Evolutionary conservation across 1,140 invertebrate genomes (phyloP), one percentile per base, ranked within the genome.

Genomic region (Samia ricini): DNA sequence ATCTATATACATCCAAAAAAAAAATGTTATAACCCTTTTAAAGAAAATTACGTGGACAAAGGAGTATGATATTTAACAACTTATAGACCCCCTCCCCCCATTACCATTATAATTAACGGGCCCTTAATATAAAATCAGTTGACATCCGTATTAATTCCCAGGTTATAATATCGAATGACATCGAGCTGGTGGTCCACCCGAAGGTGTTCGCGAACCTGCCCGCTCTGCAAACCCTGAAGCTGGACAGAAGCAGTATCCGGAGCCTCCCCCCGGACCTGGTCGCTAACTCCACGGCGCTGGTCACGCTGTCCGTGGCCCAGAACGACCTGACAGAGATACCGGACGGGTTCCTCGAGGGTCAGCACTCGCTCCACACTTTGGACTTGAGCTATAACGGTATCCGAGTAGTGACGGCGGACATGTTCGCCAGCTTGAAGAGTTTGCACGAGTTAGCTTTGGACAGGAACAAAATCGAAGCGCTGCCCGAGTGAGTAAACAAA

Each of bases 51-150:
- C n/a, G n/a, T n/a, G n/a, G n/a, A n/a, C n/a, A n/a, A n/a, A n/a
- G 12, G n/a, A 51, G 12, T 19, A n/a, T 20, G 15, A n/a, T n/a
- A n/a, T n/a, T n/a, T n/a, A n/a, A n/a, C n/a, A n/a, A n/a, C n/a
- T n/a, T n/a, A 36, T 15, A 7, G 33, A 6, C 6, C 33, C 33
- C 6, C 33, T 6, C 15, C 6, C 15, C 33, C 6, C 48, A n/a
- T 19, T 49, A 15, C 48, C 48, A n/a, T 50, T 63, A 21, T 51
- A 21, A 19, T 26, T 63, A 58, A 33, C 20, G 22, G 10, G 4
- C 42, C 12, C n/a, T n/a, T n/a, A n/a, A n/a, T n/a, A n/a, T n/a
- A n/a, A n/a, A 29, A 29, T 29, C 26, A 29, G 6, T 29, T 29
- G 10, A 29, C 1, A 29, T 29, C 26, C 10, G 12, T 2, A 4